Conservation (phyloP, 2,113 vertebrate genomes). For the Ammodytes marinus region DNA sequence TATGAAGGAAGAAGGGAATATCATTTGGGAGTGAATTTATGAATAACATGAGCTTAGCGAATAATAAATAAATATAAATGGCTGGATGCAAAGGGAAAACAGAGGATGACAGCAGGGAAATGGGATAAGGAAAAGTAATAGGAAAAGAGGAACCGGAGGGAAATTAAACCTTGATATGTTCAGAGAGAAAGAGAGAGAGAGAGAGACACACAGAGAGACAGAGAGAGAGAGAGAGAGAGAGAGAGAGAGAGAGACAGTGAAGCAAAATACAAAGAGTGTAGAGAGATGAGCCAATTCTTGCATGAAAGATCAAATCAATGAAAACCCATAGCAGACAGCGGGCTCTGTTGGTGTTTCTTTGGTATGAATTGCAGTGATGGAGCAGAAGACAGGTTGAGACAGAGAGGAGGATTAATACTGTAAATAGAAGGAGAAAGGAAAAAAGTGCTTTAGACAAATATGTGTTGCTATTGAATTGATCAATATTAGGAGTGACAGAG, state of each 20-base stretch:
- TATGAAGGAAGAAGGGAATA: background rate
- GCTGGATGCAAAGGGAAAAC: background rate
- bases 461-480: background rate
- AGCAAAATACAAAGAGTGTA: conserved; percentile 14
- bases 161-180: conserved; percentile 52
- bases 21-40: background rate
- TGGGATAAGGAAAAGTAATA: conserved; percentile 37
- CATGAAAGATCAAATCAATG: conserved; percentile 16
- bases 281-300: background rate
- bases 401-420: conserved; percentile 22
- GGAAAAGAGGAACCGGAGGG: conserved; percentile 32
- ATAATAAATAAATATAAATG: background rate
- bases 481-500: no score
- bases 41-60: background rate
- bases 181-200: background rate
- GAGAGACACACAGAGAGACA: background rate
- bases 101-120: conserved; percentile 24
- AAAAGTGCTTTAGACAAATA: background rate
- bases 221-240: background rate
- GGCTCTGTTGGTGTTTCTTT: background rate
- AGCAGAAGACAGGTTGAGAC: conserved; percentile 3
- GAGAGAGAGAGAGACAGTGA: background rate
- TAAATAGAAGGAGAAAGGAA: conserved; percentile 1
- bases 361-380: background rate
- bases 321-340: conserved; percentile 26